Evolutionary conservation across 2,888 invertebrate species (phyloP), one percentile per base, ranked within the genome.

Genomic region (Dryomyza anilis): DNA sequence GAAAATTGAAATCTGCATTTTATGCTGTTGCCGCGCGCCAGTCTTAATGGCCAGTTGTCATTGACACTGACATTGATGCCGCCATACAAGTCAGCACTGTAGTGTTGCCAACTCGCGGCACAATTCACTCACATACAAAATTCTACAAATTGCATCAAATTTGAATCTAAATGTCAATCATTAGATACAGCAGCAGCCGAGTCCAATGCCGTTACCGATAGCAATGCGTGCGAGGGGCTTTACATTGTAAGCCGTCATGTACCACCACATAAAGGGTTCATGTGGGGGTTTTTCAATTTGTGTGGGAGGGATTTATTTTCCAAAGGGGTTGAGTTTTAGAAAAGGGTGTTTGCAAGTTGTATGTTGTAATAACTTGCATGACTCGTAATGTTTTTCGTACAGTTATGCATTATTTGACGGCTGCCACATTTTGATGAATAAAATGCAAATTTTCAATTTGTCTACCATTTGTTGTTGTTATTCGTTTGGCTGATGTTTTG

Each of bases 81-180:
- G n/a, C n/a, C n/a, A n/a, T 25, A 2, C 21, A 12, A 1, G 8
- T 1, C 10, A 21, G 3, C 23, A 50, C 25, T 39, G 39, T 39
- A 39, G 39, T 12, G 39, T 39, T 39, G 39, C 39, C 39, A 7
- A 2, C 7, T n/a, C n/a, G n/a, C n/a, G n/a, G n/a, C n/a, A n/a
- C n/a, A n/a, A n/a, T n/a, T n/a, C n/a, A 12, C 39, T 39, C 59
- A 8, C 12, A 30, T 12, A 3, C 6, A 5, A 12, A 29, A 48
- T 52, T 27, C 43, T 56, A 63, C 63, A 55, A 57, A 63, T 63
- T 57, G 57, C 63, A 36, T 56, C 58, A 64, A 64, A 64, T 64
- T 64, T 64, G 45, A 58, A 64, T 53, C 59, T 46, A 65, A 65
- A 65, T 65, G 64, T 65, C 64, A 65, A 65, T 65, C 60, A 65